These are phyloP conservation scores for Oreohelix idahoensis DNA, from an alignment of 1,140 invertebrate genomes.

Conservation along the genomic window DNA sequence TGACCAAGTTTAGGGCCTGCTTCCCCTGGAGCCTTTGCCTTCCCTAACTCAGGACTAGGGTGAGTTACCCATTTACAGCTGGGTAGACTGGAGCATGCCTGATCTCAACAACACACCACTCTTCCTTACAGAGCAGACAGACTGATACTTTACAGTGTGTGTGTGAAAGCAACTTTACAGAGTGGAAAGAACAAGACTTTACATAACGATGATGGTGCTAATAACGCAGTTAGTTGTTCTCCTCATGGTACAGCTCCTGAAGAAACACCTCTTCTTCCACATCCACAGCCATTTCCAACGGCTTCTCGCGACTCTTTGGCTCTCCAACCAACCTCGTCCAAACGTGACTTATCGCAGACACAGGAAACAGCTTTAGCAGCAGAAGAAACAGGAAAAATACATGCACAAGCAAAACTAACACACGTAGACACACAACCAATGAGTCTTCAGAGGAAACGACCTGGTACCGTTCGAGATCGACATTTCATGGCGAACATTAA, in stretches of 20 bases:
- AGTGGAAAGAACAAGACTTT: too few relatives aligned
- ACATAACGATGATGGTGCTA: background rate
- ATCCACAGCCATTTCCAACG: background rate
- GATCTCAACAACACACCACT: too few relatives aligned
- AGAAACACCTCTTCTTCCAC: conserved; percentile 16
- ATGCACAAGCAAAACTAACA: background rate
- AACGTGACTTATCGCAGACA: background rate
- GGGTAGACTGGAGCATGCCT: too few relatives aligned
- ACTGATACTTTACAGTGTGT: too few relatives aligned
- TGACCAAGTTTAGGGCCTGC: too few relatives aligned
- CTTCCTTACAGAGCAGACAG: too few relatives aligned
- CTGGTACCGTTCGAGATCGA: conserved; percentile 38
- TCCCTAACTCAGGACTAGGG: too few relatives aligned
- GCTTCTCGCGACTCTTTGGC: background rate
- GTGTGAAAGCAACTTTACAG: too few relatives aligned
- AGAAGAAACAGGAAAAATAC: background rate
- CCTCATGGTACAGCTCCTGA: background rate
- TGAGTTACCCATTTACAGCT: too few relatives aligned
- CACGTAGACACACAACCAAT: background rate
- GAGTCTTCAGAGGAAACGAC: conserved; percentile 21
- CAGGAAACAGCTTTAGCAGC: background rate
- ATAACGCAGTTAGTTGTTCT: too few relatives aligned
- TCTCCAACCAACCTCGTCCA: background rate
- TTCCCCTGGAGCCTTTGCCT: too few relatives aligned
- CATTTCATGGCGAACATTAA: conserved; percentile 55